A percentile compares a stretch with the other conserved stretches of the same genome.
Evolutionary conservation across 2,797 vertebrate species (phyloP).

Genomic region (Manis pentadactyla): DNA sequence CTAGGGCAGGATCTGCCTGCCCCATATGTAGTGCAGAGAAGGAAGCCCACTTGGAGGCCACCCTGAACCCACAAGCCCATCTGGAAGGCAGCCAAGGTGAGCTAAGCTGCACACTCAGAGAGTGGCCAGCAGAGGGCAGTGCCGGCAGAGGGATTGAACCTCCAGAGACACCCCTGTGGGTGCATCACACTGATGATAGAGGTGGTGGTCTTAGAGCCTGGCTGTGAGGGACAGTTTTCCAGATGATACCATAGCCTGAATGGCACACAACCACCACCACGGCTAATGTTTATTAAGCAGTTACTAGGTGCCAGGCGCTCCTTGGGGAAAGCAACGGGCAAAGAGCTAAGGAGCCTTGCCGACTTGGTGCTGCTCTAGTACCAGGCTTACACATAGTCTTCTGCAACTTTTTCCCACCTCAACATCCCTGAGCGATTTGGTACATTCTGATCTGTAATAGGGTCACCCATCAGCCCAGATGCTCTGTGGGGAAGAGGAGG

Average conservation of each 20-base stretch:
- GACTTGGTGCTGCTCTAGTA: background rate
- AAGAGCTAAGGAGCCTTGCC: background rate
- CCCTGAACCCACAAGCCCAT: background rate
- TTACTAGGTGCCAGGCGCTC: background rate
- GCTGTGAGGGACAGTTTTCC: background rate
- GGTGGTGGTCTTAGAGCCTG: background rate
- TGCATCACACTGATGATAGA: accelerated
- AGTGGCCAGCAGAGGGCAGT: conserved; percentile 36
- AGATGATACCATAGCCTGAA: background rate
- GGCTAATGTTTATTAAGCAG: background rate
- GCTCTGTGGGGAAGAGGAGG: background rate
- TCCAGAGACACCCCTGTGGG: accelerated
- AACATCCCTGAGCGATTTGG: background rate
- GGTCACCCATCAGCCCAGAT: background rate
- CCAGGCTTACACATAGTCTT: background rate
- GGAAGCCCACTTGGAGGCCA: background rate
- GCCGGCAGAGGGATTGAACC: background rate
- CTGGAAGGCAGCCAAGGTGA: too few relatives aligned
- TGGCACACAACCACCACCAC: background rate
- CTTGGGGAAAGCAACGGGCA: background rate
- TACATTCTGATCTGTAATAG: background rate
- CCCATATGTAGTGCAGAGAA: background rate
- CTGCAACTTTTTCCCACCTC: background rate
- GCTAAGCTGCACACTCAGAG: background rate
- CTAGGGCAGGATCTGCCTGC: background rate